Base-by-base conservation (phyloP, 2,113 vertebrate genomes). In the Lipotes vexillifer region DNA sequence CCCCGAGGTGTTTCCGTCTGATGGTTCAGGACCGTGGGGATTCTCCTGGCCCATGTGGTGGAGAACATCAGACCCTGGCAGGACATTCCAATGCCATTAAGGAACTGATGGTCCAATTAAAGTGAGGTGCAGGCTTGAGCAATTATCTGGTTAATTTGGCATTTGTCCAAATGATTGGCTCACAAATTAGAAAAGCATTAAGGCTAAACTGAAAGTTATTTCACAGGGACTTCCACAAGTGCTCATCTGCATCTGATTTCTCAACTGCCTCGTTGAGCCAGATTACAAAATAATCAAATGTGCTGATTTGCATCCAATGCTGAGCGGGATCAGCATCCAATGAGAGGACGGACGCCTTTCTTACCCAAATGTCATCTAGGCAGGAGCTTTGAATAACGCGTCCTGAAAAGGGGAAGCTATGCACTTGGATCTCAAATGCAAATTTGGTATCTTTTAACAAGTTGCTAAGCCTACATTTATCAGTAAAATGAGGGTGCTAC, bases 91-190 rank as follows among this genome's bases (percentile, higher is more conserved):
- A 33, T 33, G n/a, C 72, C 69, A 57, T 81, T 68, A 33, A 90
- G 78, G 33, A 93, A 93, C 90, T 46, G 87, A 95, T 96, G 66
- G 61, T 57, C 69, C 93, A 65, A 75, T 90, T 80, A 93, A 71
- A 94, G 75, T 66, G 69, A 94, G 69, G 96, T 71, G 25, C 69
- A 74, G 71, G 52, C 90, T 95, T 69, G 36, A 95, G 69, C 83
- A 94, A 66, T 96, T 96, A 92, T 92, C 94, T 88, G 93, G 90
- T 88, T 97, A 84, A 95, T 97, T 86, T 93, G 94, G 94, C 95
- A 90, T 96, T 87, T 75, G 80, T 77, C 90, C 94, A 94, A 93
- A 93, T 93, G 90, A 71, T 85, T 66, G 97, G 96, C 75, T 97
- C 29, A 23, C 84, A 92, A 92, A 88, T 97, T 75, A 96, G 95